Conservation (phyloP, 2,113 vertebrate genomes). For the Steatornis caripensis region DNA sequence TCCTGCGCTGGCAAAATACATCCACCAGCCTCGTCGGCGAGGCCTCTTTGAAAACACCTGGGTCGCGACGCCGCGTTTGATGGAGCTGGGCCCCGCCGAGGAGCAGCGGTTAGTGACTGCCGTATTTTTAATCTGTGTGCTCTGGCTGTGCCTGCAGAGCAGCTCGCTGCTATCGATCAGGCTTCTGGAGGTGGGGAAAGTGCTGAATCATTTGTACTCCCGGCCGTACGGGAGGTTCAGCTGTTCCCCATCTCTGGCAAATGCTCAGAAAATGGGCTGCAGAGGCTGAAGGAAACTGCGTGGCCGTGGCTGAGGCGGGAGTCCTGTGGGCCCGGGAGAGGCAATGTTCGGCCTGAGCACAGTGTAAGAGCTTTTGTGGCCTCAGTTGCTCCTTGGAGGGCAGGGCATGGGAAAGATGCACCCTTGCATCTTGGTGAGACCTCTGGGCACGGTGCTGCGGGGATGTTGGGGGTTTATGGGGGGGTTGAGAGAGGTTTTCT, state of each 20-base stretch:
- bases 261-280: neutral
- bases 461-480: fast-evolving
- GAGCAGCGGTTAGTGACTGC: neutral
- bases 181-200: conserved; percentile 48
- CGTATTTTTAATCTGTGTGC: neutral
- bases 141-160: neutral
- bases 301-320: neutral
- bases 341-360: neutral
- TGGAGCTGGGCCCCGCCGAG: neutral
- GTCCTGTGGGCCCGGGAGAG: neutral
- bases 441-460: fast-evolving
- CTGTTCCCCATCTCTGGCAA: neutral
- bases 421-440: neutral
- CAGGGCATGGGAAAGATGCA: neutral
- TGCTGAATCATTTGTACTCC: conserved; percentile 75
- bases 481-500: neutral
- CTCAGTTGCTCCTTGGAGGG: neutral
- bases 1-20: neutral
- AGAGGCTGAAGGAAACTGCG: neutral
- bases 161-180: neutral
- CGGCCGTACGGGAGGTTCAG: neutral
- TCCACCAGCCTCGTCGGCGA: fast-evolving
- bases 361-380: fast-evolving
- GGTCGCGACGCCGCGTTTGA: neutral
- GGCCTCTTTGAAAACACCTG: neutral